Evolutionary conservation across 2,888 invertebrate genomes (phyloP).

Genomic region (Leptinotarsa tumamoca): DNA sequence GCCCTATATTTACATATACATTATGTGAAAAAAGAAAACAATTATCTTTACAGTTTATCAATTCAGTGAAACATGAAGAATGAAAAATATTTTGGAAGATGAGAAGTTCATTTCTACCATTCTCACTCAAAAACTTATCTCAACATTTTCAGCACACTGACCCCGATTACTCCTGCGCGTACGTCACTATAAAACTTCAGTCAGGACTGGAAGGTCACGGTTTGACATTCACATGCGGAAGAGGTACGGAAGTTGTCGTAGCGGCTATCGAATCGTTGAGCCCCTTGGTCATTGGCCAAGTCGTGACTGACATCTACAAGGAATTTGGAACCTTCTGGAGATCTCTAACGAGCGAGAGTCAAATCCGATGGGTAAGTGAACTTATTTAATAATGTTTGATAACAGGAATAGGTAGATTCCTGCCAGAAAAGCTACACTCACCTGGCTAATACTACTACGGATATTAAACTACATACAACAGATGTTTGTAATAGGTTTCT

Average conservation of each 20-base stretch:
- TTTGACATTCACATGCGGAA: conserved; percentile 87
- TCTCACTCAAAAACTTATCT: too few species aligned
- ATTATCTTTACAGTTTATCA: too few species aligned
- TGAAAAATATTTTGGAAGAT: too few species aligned
- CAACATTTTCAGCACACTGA: conserved; percentile 78
- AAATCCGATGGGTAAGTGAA: conserved; percentile 86
- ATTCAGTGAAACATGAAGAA: too few species aligned
- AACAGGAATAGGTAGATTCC: background rate
- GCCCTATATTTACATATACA: too few species aligned
- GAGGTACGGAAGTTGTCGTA: conserved; percentile 89
- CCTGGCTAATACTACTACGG: too few species aligned
- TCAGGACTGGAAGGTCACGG: conserved; percentile 80
- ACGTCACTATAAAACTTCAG: conserved; percentile 82
- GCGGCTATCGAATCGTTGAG: conserved; percentile 80
- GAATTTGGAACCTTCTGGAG: conserved; percentile 87
- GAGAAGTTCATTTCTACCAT: too few species aligned
- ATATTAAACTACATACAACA: too few species aligned
- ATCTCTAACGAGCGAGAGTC: conserved; percentile 85
- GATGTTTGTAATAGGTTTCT: too few species aligned
- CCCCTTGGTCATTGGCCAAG: conserved; percentile 76
- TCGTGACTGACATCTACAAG: conserved; percentile 77
- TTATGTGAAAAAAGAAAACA: too few species aligned
- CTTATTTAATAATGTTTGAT: background rate
- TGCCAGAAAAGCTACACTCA: too few species aligned
- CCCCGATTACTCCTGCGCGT: conserved; percentile 92